Conservation (phyloP, 2,113 vertebrate species). For the Platanista minor region DNA sequence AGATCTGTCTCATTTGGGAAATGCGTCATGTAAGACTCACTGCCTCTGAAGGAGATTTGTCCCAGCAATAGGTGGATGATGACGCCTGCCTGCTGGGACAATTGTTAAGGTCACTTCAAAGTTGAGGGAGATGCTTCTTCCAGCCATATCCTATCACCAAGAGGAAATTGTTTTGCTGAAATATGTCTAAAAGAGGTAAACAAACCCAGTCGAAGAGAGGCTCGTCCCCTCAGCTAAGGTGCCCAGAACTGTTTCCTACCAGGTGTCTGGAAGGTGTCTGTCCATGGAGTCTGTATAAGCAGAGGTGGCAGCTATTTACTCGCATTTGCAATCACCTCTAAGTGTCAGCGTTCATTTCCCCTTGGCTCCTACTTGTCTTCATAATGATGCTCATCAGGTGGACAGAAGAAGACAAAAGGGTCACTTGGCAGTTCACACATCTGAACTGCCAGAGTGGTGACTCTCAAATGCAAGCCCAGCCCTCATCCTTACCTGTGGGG, state of each 20-base stretch:
- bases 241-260: background rate
- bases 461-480: background rate
- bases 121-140: slow-evolving; percentile 5
- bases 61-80: background rate
- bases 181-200: background rate
- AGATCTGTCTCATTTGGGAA: background rate
- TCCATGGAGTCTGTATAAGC: background rate
- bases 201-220: background rate
- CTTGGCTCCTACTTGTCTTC: background rate
- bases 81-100: background rate
- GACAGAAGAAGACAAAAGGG: background rate
- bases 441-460: background rate
- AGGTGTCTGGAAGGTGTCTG: background rate
- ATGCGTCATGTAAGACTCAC: background rate
- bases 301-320: background rate
- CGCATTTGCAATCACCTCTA: background rate
- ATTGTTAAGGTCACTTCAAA: slow-evolving; percentile 47
- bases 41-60: background rate
- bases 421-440: background rate
- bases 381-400: background rate
- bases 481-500: background rate
- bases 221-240: background rate
- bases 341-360: background rate
- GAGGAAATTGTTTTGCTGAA: slow-evolving; percentile 34
- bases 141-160: slow-evolving; percentile 39